Evolutionary conservation across 2,113 vertebrate species (phyloP).

Genomic region (Alaudala cheleensis): DNA sequence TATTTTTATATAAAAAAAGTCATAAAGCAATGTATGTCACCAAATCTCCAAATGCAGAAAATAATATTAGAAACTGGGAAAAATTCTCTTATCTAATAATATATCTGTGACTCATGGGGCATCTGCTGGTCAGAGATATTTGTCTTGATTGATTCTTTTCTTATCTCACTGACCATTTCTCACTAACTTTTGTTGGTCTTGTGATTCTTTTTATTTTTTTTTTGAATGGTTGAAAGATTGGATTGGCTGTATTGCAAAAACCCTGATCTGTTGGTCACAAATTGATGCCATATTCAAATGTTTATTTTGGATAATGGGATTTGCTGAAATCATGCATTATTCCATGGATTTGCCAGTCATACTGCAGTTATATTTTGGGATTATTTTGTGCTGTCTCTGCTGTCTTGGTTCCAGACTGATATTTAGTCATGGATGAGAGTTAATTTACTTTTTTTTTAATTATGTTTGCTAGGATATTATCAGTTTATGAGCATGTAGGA

Average conservation of each 20-base stretch:
- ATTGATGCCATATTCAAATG: constrained; percentile 40
- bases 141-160: not conserved
- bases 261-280: constrained; percentile 30
- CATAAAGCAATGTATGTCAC: not conserved
- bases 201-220: not conserved
- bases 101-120: not conserved
- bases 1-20: not conserved
- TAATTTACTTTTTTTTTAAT: not conserved
- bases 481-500: not conserved
- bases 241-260: constrained; percentile 28
- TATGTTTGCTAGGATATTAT: not conserved
- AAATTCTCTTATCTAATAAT: not conserved
- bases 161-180: constrained; percentile 37
- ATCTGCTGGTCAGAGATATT: not conserved
- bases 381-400: constrained; percentile 18
- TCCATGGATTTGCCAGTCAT: not conserved
- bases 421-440: constrained; percentile 2
- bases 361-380: constrained; percentile 8
- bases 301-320: constrained; percentile 50
- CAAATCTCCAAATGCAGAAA: not conserved
- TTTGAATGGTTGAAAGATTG: not conserved
- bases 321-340: constrained; percentile 32
- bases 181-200: not conserved
- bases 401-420: not conserved
- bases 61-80: not conserved